Base-by-base conservation (phyloP, 2,888 invertebrate genomes). In the Ophioninae sp. region DNA sequence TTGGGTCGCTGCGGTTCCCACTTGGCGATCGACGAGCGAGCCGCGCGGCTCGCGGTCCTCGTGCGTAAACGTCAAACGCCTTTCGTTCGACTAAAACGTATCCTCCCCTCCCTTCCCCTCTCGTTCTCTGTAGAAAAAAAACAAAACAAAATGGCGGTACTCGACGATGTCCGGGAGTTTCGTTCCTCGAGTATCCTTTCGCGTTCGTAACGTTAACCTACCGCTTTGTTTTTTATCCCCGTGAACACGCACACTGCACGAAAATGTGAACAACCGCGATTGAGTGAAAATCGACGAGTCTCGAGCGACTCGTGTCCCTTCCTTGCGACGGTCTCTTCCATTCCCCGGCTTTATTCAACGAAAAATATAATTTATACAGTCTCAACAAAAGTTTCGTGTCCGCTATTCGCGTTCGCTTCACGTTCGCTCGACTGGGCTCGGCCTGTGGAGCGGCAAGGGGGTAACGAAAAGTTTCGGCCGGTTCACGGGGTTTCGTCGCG, bases 221-320 rank as follows among this genome's bases (percentile, higher is more conserved):
- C 37, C 10, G n/a, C 10, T 68, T 67, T 65, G 13, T 59, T 69
- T 61, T 44, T 17, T 61, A 44, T 41, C 41, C 3, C 17, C 56
- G 30, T 21, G 57, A 62, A 20, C 41, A 7, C 50, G 39, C 64
- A 41, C 41, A 62, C 78, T 69, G 57, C 79, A 69, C 79, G 77
- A 84, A 85, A 85, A 85, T 85, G 85, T 85, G 78, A 85, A 78
- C 68, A 75, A 57, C 68, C 68, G 75, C 72, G 83, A 67, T 57
- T 21, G 30, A 50, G 81, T 76, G 79, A 79, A 79, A 76, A 68
- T 8, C 67, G 61, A 72, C 75, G 83, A 72, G 79, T 76, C 69
- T 78, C 8, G 56, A 76, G 72, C 75, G 78, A 61, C 81, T 70
- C 74, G 59, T 7, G 2, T 57, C 59, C 50, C 50, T 13, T 50